phyloP scores from a whole-genome alignment of 2,113 vertebrate genomes.

The Oenanthe oenanthe region DNA sequence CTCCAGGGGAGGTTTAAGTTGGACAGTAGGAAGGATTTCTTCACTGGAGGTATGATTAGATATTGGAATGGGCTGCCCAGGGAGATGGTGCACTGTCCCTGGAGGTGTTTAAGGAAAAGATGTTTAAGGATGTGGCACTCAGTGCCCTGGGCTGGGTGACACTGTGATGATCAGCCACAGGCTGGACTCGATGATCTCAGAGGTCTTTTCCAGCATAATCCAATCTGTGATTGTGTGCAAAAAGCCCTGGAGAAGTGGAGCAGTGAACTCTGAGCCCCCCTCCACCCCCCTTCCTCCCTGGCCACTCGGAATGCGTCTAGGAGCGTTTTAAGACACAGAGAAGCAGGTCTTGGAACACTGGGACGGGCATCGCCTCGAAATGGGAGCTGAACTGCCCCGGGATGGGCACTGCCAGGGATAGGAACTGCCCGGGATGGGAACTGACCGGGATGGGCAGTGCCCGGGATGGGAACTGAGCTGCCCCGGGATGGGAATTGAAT shows the following conservation, averaged over 20 bases:
- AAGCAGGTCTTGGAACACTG: fast-evolving
- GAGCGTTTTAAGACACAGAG: not conserved
- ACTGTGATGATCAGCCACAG: fast-evolving
- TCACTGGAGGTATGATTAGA: not conserved
- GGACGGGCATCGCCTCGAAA: not conserved
- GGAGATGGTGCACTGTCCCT: not conserved
- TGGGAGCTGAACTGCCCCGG: not conserved
- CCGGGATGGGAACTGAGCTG: not conserved
- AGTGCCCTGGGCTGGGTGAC: not conserved
- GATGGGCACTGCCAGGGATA: too few species aligned
- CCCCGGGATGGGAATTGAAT: too few species aligned
- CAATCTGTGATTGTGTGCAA: not conserved
- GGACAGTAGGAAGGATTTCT: not conserved
- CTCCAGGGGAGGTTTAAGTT: not conserved
- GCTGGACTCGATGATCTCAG: too few species aligned
- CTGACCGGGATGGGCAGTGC: too few species aligned
- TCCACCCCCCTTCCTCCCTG: fast-evolving
- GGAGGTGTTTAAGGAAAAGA: not conserved
- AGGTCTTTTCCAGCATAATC: not conserved
- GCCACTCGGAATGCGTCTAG: not conserved
- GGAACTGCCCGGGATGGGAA: not conserved
- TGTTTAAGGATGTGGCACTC: not conserved
- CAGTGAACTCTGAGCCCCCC: fast-evolving
- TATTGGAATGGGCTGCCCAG: not conserved
- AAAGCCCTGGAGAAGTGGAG: fast-evolving